Base-by-base conservation (phyloP, 1,140 invertebrate species). In the Drosophila arawakana region DNA sequence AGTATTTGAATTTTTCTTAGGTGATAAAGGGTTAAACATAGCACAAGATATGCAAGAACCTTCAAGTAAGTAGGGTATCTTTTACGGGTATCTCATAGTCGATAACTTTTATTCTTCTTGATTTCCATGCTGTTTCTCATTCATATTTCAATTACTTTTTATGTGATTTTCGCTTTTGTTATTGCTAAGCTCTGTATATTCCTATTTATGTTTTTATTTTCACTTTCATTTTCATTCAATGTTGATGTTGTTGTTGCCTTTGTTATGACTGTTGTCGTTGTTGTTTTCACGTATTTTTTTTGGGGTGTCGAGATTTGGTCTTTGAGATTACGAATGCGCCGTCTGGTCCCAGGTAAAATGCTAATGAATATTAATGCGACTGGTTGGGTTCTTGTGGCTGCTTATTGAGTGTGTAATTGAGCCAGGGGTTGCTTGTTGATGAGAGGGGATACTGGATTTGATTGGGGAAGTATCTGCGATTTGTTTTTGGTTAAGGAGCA, bases 131-230 rank as follows among this genome's bases (percentile, higher is more conserved):
- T 37, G 39, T 25, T 55, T 58, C 74, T 78, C 68, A 75, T 80
- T 88, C 83, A 91, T 91, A 91, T 91, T 89, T 91, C 89, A 91
- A 91, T 91, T 91, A 91, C 80, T 91, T 91, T 91, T 91, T 91
- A 91, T 91, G 81, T 90, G 85, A 89, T 89, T 89, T 89, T 81
- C 72, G 70, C 67, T 79, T 88, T 88, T 89, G 84, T 89, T 86
- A 89, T 88, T 71, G 80, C 55, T 66, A 77, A 68, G 78, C 70
- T 79, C 65, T 68, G 60, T 55, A 82, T 69, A 88, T 86, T 74
- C 80, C 66, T 88, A 80, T 89, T 89, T 89, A 84, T 89, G 84
- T 84, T 89, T 89, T 89, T 78, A 81, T 89, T 84, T 84, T 89
- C 78, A 84, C 80, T 89, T 89, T 89, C 80, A 75, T 78, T 81